Evolutionary conservation across 2,888 invertebrate species (phyloP), one percentile per base, ranked within the genome.

Genomic region (Pemphredon lugubris): DNA sequence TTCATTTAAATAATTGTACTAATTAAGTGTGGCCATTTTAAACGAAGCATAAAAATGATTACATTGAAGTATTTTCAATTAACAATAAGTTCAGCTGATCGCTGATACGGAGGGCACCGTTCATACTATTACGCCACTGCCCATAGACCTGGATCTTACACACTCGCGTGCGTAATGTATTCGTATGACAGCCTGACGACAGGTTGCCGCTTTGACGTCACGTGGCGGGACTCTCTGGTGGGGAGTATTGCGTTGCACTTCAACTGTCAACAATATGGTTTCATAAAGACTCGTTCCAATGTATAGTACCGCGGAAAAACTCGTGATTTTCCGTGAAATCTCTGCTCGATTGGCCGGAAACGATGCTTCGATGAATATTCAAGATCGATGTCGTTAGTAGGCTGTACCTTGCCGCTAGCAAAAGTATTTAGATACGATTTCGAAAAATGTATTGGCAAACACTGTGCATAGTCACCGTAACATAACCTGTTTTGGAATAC

Each of bases 371-470:
- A 60, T 63, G 18, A 48, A 21, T 37, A 26, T 32, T 4, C 26
- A 40, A 23, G 16, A 13, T n/a, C 13, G 3, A 7, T 16, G 11
- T 6, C 13, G 13, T 20, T 42, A 9, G 0, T 39, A 20, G 18
- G 37, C 16, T 23, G 11, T 16, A 5, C 44, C n/a, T 34, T 54
- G 47, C 21, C 44, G 16, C 13, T 23, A 44, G 13, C 13, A 34
- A 21, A 16, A 50, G 20, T 21, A 30, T 7, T 63, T 70, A 16
- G n/a, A n/a, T n/a, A 60, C 81, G 81, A 79, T 81, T 75, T 83
- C 73, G 9, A 75, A 84, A 60, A 79, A 84, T 59, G 86, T 83
- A 26, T 83, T 86, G 47, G 86, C 89, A 0, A 87, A 87, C 37
- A 87, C 85, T 71, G 85, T 18, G 88, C 78, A 58, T 32, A 64